Evolutionary conservation across 1,140 invertebrate genomes (phyloP).

Genomic region (Drosophila willistoni): DNA sequence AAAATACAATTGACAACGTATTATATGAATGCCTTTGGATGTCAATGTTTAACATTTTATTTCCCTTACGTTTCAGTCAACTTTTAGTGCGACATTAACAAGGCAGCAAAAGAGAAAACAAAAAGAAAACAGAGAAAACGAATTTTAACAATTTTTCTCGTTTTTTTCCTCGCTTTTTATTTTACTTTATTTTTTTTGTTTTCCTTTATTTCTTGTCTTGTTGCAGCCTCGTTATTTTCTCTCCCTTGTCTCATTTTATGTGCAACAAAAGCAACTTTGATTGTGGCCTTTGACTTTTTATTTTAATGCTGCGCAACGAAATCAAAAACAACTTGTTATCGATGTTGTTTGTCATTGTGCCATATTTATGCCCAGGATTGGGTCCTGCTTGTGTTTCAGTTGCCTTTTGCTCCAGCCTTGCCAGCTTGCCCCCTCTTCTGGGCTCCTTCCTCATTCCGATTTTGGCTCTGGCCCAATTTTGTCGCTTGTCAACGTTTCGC

Average conservation of each 20-base stretch:
- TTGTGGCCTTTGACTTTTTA: conserved; percentile 68
- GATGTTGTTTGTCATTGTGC: conserved; percentile 62
- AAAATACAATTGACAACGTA: background rate
- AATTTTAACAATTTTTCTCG: conserved; percentile 24
- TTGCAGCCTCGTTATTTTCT: conserved; percentile 29
- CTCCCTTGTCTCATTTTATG: conserved; percentile 34
- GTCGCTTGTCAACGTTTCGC: conserved; percentile 64
- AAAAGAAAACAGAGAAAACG: conserved; percentile 23
- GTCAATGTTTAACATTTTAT: conserved; percentile 53
- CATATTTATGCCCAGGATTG: conserved; percentile 39
- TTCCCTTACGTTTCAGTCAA: conserved; percentile 59
- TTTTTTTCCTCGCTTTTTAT: conserved; percentile 1
- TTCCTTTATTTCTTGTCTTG: conserved; percentile 14
- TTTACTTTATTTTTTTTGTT: conserved; percentile 11
- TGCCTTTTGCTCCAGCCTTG: background rate
- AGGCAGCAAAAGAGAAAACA: conserved; percentile 22
- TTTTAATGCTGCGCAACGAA: conserved; percentile 67
- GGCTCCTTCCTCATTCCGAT: too few species aligned
- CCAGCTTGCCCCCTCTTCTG: background rate
- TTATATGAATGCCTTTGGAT: conserved; percentile 2
- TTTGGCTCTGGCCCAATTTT: conserved; percentile 10
- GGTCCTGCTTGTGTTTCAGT: conserved; percentile 4
- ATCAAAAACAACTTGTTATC: conserved; percentile 78
- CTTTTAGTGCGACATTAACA: conserved; percentile 63
- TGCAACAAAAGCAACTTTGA: conserved; percentile 46